Evolutionary conservation across 2,113 vertebrate species (phyloP), one percentile per base, ranked within the genome.

Genomic region (Prunella fulvescens): DNA sequence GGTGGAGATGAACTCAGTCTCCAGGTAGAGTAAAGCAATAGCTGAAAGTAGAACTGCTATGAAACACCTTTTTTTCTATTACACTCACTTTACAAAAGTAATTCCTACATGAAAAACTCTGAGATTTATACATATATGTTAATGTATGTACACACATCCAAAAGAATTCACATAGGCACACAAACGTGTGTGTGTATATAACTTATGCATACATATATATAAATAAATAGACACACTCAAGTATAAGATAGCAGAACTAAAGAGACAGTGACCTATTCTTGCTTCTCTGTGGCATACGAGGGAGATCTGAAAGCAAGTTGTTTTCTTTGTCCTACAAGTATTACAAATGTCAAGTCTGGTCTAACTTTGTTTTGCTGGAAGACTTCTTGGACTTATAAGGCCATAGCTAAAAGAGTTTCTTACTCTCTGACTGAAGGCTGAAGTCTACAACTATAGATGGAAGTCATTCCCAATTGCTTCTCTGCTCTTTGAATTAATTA

Each of bases 331-430:
- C 14, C 50, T 74, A 17, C 39, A 91, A 48, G 37, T 64, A 95
- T 8, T 10, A 88, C 39, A 76, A 47, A 54, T 35, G 31, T 22
- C 42, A 72, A 78, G 31, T 44, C 47, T 80, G 45, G 37, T 50
- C 53, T 89, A 58, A 40, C 25, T 65, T 85, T 14, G 15, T 58
- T 62, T 91, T 73, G 29, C 45, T 86, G 88, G 90, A 96, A 96
- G 93, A 96, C 88, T 84, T 91, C 72, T 92, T 74, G 24, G 50
- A 81, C 9, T 2, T 45, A 40, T 19, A 88, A 88, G 88, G 57
- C 85, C 60, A 44, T 5, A 88, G n/a, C 29, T 79, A 56, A 71
- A 66, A 82, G 31, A 64, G 72, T 29, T 84, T 61, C 82, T 87
- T 76, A 82, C 16, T 58, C 3, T 8, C 24, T 66, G 37, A 82